Evolutionary conservation across 2,797 vertebrate genomes (phyloP).

Genomic region (Enteromius unitaeniatus): DNA sequence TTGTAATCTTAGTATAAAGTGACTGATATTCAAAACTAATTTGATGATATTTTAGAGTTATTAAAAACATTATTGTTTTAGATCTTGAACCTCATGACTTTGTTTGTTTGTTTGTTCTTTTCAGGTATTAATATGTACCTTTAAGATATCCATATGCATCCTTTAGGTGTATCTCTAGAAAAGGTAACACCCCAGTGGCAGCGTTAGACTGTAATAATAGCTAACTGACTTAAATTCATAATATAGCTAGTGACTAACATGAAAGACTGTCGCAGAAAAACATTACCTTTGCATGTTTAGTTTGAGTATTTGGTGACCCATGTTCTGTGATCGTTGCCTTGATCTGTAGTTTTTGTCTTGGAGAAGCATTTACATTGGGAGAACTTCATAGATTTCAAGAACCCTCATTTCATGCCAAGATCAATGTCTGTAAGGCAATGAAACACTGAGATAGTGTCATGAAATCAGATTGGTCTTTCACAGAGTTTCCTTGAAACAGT

Average conservation of each 20-base stretch:
- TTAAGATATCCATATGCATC: neutral
- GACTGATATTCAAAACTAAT: neutral
- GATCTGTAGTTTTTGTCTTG: neutral
- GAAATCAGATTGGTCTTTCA: neutral
- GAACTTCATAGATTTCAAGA: neutral
- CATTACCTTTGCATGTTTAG: neutral
- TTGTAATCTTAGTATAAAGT: neutral
- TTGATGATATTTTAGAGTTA: neutral
- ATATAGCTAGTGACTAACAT: neutral
- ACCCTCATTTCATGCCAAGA: neutral
- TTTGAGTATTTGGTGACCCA: neutral
- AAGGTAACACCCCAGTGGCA: too few relatives aligned
- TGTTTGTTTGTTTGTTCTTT: too few relatives aligned
- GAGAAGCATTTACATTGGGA: neutral
- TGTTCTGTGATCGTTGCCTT: neutral
- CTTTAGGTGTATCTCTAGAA: neutral
- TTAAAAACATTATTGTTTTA: neutral
- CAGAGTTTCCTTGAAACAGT: conserved; percentile 2
- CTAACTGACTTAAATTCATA: neutral
- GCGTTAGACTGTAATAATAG: too few relatives aligned
- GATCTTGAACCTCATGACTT: neutral
- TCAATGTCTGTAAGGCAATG: neutral
- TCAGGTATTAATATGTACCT: neutral
- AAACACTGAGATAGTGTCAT: neutral
- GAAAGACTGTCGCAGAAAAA: neutral